Evolutionary conservation across 2,888 invertebrate species (phyloP).

Genomic region (Hirtodrosophila duncani): DNA sequence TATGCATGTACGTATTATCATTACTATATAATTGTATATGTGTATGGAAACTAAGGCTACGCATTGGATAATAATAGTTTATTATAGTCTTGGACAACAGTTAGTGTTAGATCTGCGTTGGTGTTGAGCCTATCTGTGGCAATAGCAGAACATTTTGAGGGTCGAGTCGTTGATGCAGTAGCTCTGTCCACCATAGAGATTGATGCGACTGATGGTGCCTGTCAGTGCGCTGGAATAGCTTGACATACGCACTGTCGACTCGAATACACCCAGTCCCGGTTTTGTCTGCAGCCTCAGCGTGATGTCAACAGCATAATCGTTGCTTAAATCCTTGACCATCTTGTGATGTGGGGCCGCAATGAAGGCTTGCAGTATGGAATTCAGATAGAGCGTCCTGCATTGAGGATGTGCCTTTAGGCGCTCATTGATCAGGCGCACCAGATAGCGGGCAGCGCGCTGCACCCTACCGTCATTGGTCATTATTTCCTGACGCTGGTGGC

Average conservation of each 20-base stretch:
- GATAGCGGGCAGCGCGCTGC: slow-evolving; percentile 81
- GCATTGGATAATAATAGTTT: slow-evolving; percentile 20
- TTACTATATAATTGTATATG: too few relatives aligned
- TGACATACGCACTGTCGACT: slow-evolving; percentile 84
- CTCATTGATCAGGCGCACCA: slow-evolving; percentile 84
- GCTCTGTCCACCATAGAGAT: slow-evolving; percentile 89
- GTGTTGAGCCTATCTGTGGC: slow-evolving; percentile 77
- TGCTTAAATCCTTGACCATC: slow-evolving; percentile 71
- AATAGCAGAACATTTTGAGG: slow-evolving; percentile 88
- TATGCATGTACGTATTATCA: too few relatives aligned
- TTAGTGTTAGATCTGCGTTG: background rate
- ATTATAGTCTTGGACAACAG: slow-evolving; percentile 31
- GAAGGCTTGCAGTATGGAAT: slow-evolving; percentile 83
- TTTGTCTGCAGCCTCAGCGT: slow-evolving; percentile 79
- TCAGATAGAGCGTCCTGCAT: slow-evolving; percentile 83
- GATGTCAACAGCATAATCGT: slow-evolving; percentile 75
- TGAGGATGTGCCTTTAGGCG: slow-evolving; percentile 81
- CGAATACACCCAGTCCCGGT: slow-evolving; percentile 83
- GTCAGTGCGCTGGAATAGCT: slow-evolving; percentile 70
- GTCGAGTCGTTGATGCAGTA: slow-evolving; percentile 86
- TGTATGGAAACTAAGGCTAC: slow-evolving; percentile 49
- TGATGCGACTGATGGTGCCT: slow-evolving; percentile 88
- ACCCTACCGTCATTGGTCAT: slow-evolving; percentile 80
- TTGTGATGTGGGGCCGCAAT: slow-evolving; percentile 79
- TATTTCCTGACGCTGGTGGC: slow-evolving; percentile 84